These are phyloP conservation scores for Lytechinus variegatus DNA, from an alignment of 35 echinoderm and acorn worm genomes.

Conservation along the genomic window DNA sequence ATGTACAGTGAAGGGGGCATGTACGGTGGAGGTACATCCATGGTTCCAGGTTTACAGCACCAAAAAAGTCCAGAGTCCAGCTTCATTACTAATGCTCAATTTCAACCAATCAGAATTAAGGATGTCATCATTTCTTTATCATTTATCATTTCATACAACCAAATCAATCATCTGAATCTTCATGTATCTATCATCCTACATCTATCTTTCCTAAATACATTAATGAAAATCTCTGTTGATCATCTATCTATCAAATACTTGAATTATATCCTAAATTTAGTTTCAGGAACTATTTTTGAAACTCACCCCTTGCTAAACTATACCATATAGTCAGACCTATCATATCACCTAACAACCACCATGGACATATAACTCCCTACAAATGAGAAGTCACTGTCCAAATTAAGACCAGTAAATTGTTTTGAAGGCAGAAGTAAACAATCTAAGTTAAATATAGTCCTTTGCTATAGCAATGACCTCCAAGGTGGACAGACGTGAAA, in stretches of 20 bases:
- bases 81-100: too few relatives aligned
- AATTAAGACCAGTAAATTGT: background rate
- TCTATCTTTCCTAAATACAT: background rate
- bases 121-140: too few relatives aligned
- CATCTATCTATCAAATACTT: background rate
- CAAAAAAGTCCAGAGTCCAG: too few relatives aligned
- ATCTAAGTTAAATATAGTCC: background rate
- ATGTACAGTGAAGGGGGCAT: too few relatives aligned
- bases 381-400: background rate
- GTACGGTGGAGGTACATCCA: too few relatives aligned
- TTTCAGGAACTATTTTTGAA: background rate
- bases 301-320: background rate
- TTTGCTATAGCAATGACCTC: background rate
- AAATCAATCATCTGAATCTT: background rate
- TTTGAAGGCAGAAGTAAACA: background rate
- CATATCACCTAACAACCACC: background rate
- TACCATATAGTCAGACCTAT: background rate
- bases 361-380: background rate
- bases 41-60: too few relatives aligned
- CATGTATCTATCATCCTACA: background rate
- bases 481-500: background rate
- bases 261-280: background rate
- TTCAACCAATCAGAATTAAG: too few relatives aligned
- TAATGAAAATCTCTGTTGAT: too few relatives aligned
- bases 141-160: background rate